These are phyloP conservation scores for Aplysina aerophoba DNA, from an alignment of 37 sponge, comb jelly and placozoan genomes.

Conservation along the genomic window DNA sequence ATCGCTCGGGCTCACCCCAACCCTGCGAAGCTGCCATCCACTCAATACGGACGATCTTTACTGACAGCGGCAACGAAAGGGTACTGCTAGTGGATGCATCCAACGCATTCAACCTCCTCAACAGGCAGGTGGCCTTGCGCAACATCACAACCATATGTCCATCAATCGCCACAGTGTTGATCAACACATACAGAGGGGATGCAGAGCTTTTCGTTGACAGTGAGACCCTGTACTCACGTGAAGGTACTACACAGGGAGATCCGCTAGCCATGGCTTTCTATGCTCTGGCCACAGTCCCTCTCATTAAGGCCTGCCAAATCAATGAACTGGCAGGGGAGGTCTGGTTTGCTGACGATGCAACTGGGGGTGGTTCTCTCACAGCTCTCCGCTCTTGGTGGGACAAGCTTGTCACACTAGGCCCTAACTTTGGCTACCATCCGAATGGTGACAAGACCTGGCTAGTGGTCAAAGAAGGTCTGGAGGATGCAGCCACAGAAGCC, in stretches of 20 bases:
- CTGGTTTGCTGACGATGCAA: constrained; percentile 23
- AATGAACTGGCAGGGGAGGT: too few species aligned
- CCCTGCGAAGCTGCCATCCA: constrained; percentile 23
- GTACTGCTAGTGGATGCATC: background rate
- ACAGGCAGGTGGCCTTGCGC: constrained; percentile 1
- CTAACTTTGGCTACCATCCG: background rate
- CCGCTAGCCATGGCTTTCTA: constrained; percentile 14
- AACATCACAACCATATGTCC: background rate
- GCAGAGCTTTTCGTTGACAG: background rate
- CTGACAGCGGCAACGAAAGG: background rate
- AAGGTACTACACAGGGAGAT: constrained; percentile 6
- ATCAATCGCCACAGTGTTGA: background rate
- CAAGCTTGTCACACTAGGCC: background rate
- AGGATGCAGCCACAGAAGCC: too few species aligned
- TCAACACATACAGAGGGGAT: background rate
- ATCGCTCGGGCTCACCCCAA: too few species aligned
- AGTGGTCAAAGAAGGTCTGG: background rate
- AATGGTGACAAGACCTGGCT: constrained; percentile 9
- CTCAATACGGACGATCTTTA: background rate
- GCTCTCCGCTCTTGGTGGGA: constrained; percentile 1
- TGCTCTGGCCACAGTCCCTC: constrained; percentile 10
- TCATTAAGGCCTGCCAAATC: too few species aligned
- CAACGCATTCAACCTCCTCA: constrained; percentile 14
- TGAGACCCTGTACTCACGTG: background rate
- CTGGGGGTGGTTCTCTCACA: constrained; percentile 4